phyloP scores from a whole-genome alignment of 2,888 invertebrate species.

The Lampropteryx suffumata region DNA sequence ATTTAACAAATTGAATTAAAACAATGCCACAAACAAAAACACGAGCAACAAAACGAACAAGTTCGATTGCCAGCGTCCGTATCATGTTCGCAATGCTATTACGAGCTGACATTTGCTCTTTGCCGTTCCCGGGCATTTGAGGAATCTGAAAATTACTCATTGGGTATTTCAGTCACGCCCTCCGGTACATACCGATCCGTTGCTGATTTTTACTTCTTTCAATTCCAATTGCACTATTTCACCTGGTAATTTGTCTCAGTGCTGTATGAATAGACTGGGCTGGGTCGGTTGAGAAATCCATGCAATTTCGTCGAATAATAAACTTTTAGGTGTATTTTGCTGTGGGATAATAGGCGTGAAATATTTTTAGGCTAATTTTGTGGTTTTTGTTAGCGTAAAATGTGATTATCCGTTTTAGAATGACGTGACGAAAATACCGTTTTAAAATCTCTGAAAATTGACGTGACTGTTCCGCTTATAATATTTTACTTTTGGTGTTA shows the following conservation, averaged over 20 bases:
- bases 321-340: not conserved
- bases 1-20: constrained; percentile 4
- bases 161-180: constrained; percentile 77
- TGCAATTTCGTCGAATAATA: not conserved
- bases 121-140: constrained; percentile 62
- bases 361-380: constrained; percentile 7
- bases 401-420: constrained; percentile 39
- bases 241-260: constrained; percentile 69
- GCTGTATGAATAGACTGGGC: constrained; percentile 23
- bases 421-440: constrained; percentile 52
- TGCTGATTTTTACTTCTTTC: constrained; percentile 82
- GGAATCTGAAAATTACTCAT: constrained; percentile 81
- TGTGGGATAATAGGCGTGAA: constrained; percentile 8
- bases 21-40: constrained; percentile 35
- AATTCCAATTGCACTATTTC: constrained; percentile 77
- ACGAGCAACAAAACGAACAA: constrained; percentile 51
- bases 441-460: constrained; percentile 64
- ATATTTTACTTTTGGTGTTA: constrained; percentile 35
- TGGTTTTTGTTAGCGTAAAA: not conserved
- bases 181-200: constrained; percentile 56
- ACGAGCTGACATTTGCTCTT: constrained; percentile 75
- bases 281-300: constrained; percentile 7
- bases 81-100: constrained; percentile 75
- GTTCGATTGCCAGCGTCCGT: constrained; percentile 64
- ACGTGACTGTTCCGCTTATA: constrained; percentile 53